These are phyloP conservation scores for Champsocephalus esox DNA, from an alignment of 2,797 vertebrate genomes.

Conservation along the genomic window DNA sequence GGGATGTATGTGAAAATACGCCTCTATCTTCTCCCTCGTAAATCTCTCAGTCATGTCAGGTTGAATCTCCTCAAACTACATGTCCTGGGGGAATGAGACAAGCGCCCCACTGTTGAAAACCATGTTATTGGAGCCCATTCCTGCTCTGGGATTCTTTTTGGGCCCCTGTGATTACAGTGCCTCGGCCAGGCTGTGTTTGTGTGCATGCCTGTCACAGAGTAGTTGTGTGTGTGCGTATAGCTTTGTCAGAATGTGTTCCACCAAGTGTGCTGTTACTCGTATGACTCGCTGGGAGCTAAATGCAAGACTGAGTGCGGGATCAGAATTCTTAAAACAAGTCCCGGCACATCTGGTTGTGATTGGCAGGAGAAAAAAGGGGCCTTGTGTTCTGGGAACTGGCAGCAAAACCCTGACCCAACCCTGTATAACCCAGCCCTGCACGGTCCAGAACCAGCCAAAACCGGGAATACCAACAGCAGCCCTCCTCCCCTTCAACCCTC, in stretches of 20 bases:
- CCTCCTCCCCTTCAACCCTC: constrained; percentile 54
- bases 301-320: constrained; percentile 51
- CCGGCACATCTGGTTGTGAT: constrained; percentile 84
- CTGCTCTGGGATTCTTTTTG: constrained; percentile 65
- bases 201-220: constrained; percentile 30
- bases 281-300: constrained; percentile 37
- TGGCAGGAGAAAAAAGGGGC: constrained; percentile 76
- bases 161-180: constrained; percentile 70
- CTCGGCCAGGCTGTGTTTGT: constrained; percentile 40
- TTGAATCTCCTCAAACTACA: constrained; percentile 69
- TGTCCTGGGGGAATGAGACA: constrained; percentile 64
- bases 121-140: constrained; percentile 72
- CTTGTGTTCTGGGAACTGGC: constrained; percentile 79
- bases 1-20: constrained; percentile 58
- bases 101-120: constrained; percentile 62
- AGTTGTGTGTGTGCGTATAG: constrained; percentile 3
- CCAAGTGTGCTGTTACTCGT: constrained; percentile 27
- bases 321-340: constrained; percentile 71
- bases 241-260: too few relatives aligned
- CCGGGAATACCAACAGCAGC: constrained; percentile 34
- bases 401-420: constrained; percentile 66
- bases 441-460: constrained; percentile 65
- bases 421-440: constrained; percentile 60
- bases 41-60: constrained; percentile 68
- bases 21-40: constrained; percentile 62